Evolutionary conservation across 2,797 vertebrate genomes (phyloP).

Genomic region (Rhynchonycteris naso): DNA sequence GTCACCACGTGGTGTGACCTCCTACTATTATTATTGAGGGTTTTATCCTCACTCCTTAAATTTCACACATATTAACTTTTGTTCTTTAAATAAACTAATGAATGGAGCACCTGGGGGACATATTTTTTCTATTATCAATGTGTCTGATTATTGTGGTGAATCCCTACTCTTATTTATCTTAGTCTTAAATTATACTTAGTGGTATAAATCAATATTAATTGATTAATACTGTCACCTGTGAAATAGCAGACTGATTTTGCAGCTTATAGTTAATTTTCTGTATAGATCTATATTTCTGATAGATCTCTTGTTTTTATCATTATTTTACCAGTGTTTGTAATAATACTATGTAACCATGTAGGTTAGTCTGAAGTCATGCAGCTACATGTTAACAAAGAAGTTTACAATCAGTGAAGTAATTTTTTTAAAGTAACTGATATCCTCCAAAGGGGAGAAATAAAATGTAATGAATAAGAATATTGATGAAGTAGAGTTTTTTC

Average conservation of each 20-base stretch:
- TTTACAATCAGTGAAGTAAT: not conserved
- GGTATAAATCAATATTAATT: conserved; percentile 57
- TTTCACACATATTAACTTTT: not conserved
- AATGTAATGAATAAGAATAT: not conserved
- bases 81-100: conserved; percentile 16
- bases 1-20: too few relatives aligned
- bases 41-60: not conserved
- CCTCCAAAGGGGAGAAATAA: not conserved
- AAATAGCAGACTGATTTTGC: not conserved
- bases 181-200: not conserved
- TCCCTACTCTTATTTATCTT: conserved; percentile 43
- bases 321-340: not conserved
- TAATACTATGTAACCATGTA: not conserved
- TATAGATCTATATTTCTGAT: not conserved
- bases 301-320: not conserved
- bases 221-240: conserved; percentile 48
- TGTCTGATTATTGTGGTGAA: conserved; percentile 26
- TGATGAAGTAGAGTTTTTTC: not conserved
- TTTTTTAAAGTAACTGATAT: not conserved
- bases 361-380: not conserved
- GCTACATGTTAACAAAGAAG: not conserved
- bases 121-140: conserved; percentile 29
- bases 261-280: conserved; percentile 42
- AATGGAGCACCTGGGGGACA: not conserved
- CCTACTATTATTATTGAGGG: not conserved